phyloP scores from a whole-genome alignment of 2,888 invertebrate species.

The Tigriopus californicus region DNA sequence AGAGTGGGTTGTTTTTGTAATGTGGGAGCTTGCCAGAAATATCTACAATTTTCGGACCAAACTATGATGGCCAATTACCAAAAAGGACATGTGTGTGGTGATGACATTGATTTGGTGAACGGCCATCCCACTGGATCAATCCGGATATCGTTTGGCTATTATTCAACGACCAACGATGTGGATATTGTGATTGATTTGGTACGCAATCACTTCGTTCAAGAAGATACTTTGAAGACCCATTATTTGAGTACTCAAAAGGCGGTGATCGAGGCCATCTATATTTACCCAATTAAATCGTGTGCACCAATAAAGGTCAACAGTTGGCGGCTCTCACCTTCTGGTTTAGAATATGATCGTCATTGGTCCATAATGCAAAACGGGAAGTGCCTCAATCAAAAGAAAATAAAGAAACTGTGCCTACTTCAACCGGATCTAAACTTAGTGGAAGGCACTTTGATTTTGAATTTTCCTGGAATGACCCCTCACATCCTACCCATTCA shows the following conservation, averaged over 20 bases:
- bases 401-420: constrained; percentile 53
- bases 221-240: constrained; percentile 16
- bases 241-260: background rate
- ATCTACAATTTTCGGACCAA: constrained; percentile 44
- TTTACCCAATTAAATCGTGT: constrained; percentile 85
- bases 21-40: constrained; percentile 75
- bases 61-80: constrained; percentile 55
- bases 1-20: constrained; percentile 94
- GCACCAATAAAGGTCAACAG: constrained; percentile 46
- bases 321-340: constrained; percentile 56
- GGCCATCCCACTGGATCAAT: constrained; percentile 80
- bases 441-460: constrained; percentile 27
- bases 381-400: constrained; percentile 70
- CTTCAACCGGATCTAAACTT: constrained; percentile 51
- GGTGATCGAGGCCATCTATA: constrained; percentile 35
- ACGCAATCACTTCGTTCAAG: constrained; percentile 42
- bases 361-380: constrained; percentile 60
- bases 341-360: constrained; percentile 68
- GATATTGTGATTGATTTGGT: constrained; percentile 53
- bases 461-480: constrained; percentile 23
- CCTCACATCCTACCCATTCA: background rate
- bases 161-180: constrained; percentile 54
- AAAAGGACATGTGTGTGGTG: constrained; percentile 80
- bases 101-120: constrained; percentile 60
- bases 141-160: constrained; percentile 77